phyloP scores from a whole-genome alignment of 2,888 invertebrate species.

The Eristalis arbustorum region DNA sequence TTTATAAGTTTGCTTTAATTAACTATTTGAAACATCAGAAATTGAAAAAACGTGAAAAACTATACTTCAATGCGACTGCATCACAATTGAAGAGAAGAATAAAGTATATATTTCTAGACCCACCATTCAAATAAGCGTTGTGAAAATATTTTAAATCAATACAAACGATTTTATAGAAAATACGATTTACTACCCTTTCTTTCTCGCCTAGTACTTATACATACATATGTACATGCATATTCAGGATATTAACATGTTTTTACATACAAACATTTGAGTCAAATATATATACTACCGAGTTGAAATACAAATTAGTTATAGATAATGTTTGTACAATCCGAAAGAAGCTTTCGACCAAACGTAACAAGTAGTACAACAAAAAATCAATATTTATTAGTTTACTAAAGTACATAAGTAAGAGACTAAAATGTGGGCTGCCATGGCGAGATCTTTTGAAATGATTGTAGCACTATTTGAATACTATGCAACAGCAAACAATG shows the following conservation, averaged over 20 bases:
- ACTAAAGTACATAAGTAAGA: slow-evolving; percentile 24
- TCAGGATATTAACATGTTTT: background rate
- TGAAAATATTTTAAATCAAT: background rate
- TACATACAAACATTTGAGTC: background rate
- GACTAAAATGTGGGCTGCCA: slow-evolving; percentile 88
- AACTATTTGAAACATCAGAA: background rate
- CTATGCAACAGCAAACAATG: slow-evolving; percentile 84
- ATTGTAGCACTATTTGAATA: slow-evolving; percentile 91
- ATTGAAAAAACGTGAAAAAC: background rate
- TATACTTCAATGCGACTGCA: background rate
- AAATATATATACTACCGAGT: slow-evolving; percentile 1
- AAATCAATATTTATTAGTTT: slow-evolving; percentile 31
- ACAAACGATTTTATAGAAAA: background rate
- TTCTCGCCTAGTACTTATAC: background rate
- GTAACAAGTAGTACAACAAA: slow-evolving; percentile 55
- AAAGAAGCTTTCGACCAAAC: slow-evolving; percentile 20
- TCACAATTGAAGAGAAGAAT: background rate
- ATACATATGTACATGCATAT: background rate
- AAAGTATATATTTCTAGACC: background rate
- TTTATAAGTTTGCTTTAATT: background rate
- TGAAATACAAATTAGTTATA: slow-evolving; percentile 19
- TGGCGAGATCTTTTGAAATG: slow-evolving; percentile 90
- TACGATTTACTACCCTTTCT: no score
- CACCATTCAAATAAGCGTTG: slow-evolving; percentile 8
- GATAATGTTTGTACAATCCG: slow-evolving; percentile 20